phyloP scores from a whole-genome alignment of 2,113 vertebrate species.

The Malurus cyaneus region DNA sequence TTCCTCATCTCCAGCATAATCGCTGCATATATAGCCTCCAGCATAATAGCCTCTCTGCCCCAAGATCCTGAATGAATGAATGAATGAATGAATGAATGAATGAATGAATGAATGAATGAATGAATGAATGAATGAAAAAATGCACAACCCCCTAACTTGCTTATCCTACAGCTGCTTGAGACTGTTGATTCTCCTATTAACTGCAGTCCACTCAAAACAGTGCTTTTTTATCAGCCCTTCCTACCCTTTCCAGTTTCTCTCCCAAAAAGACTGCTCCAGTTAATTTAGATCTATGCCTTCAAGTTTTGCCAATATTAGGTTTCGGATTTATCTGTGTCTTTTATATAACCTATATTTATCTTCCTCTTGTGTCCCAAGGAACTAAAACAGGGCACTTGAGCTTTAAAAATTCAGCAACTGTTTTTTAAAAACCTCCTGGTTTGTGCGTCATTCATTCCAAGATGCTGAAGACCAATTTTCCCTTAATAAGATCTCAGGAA shows the following conservation, averaged over 20 bases:
- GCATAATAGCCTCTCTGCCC: neutral
- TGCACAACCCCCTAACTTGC: neutral
- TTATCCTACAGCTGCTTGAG: neutral
- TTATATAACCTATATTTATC: neutral
- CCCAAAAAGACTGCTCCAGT: neutral
- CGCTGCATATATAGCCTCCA: neutral
- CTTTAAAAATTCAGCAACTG: neutral
- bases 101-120: neutral
- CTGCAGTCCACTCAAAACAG: neutral
- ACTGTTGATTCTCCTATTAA: neutral
- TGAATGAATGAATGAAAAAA: neutral
- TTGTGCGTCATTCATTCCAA: neutral
- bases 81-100: neutral
- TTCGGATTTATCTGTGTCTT: neutral
- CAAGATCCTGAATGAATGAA: neutral
- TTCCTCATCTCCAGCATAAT: neutral
- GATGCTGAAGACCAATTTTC: neutral
- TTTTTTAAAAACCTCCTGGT: neutral
- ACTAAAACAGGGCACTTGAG: neutral
- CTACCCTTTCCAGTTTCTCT: neutral
- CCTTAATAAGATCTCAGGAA: constrained; percentile 7
- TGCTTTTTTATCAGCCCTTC: neutral
- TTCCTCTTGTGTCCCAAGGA: neutral
- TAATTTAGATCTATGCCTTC: neutral
- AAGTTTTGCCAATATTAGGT: neutral